Evolutionary conservation across 1,140 invertebrate genomes (phyloP).

Genomic region (Cyrtorhinus lividipennis): DNA sequence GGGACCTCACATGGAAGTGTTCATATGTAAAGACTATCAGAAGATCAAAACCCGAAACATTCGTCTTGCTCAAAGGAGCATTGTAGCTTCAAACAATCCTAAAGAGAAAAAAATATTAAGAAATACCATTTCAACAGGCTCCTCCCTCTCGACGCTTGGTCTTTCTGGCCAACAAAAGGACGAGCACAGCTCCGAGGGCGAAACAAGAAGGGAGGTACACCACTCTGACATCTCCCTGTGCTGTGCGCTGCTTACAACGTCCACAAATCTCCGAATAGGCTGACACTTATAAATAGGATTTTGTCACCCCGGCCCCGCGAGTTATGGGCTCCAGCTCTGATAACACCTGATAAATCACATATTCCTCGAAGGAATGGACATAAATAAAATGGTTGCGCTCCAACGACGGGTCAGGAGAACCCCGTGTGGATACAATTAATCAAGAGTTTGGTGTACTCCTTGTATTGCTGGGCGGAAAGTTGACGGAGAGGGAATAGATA

Average conservation of each 20-base stretch:
- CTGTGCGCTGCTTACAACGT: slow-evolving; percentile 11
- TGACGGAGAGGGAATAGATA: background rate
- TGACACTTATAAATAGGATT: slow-evolving; percentile 15
- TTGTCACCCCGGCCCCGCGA: slow-evolving; percentile 10
- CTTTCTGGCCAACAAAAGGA: background rate
- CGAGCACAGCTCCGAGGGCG: background rate
- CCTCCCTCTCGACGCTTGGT: background rate
- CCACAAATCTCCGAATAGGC: slow-evolving; percentile 15
- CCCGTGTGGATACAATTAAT: slow-evolving; percentile 9
- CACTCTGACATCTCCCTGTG: background rate
- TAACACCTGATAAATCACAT: slow-evolving; percentile 16
- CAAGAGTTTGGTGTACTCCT: slow-evolving; percentile 2
- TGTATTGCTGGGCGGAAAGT: background rate
- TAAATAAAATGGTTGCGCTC: slow-evolving; percentile 6
- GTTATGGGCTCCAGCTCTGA: slow-evolving; percentile 13
- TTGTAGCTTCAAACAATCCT: background rate
- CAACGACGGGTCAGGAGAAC: background rate
- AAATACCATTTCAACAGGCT: background rate
- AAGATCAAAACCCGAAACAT: background rate
- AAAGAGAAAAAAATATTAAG: background rate
- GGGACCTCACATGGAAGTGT: too few species aligned
- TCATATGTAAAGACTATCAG: too few species aligned
- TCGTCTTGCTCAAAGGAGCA: background rate
- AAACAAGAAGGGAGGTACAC: background rate
- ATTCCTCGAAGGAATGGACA: background rate